phyloP scores from a whole-genome alignment of 2,888 invertebrate genomes.

The Cenopis cana region DNA sequence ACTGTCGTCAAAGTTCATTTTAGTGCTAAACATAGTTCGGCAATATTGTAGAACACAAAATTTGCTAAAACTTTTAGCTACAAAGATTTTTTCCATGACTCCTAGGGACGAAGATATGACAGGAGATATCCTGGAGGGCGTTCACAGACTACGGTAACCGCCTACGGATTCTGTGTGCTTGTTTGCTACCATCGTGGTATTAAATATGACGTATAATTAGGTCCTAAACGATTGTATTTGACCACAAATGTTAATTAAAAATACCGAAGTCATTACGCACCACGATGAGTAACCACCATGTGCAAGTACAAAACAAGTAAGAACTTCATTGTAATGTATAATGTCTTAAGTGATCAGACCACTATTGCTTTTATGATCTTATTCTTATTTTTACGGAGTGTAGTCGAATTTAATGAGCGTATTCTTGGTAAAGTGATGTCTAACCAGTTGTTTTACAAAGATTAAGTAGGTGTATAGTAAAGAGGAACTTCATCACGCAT shows the following conservation, averaged over 20 bases:
- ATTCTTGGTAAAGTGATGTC: conserved; percentile 8
- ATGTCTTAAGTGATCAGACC: neutral
- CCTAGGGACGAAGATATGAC: too few species aligned
- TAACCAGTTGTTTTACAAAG: neutral
- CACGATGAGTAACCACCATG: conserved; percentile 16
- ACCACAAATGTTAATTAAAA: neutral
- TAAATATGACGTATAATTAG: too few species aligned
- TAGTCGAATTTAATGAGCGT: neutral
- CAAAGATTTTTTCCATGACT: too few species aligned
- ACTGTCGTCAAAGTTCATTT: too few species aligned
- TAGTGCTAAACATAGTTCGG: too few species aligned
- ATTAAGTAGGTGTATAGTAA: neutral
- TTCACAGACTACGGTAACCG: too few species aligned
- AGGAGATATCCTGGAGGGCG: too few species aligned
- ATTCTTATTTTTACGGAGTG: neutral
- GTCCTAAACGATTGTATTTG: too few species aligned
- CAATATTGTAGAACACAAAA: too few species aligned
- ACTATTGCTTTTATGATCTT: conserved; percentile 1
- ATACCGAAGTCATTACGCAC: conserved; percentile 18
- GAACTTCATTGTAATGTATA: neutral
- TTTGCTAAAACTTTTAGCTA: too few species aligned
- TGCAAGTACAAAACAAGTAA: conserved; percentile 11
- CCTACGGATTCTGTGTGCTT: too few species aligned
- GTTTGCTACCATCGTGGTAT: too few species aligned
- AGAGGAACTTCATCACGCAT: neutral